A percentile compares a stretch with the other conserved stretches of the same genome.
phyloP scores from a whole-genome alignment of 2,113 vertebrate species.

The Caranx ignobilis region DNA sequence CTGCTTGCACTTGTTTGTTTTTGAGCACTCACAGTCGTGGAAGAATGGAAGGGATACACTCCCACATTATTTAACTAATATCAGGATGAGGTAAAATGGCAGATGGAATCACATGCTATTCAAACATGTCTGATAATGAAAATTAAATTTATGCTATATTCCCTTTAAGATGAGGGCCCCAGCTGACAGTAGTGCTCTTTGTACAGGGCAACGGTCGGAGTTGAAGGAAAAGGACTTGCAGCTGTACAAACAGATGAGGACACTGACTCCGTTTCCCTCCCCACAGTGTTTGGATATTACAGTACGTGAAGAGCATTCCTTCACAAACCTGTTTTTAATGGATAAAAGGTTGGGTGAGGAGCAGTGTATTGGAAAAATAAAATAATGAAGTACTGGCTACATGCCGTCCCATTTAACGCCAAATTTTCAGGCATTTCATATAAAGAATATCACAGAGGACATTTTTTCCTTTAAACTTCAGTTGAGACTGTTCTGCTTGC shows the following conservation, averaged over 20 bases:
- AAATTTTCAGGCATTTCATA: no score
- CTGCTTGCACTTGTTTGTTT: not conserved
- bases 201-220: constrained; percentile 53
- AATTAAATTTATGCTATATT: not conserved
- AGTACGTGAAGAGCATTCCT: constrained; percentile 21
- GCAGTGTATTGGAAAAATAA: constrained; percentile 1
- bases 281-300: not conserved
- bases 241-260: constrained; percentile 75
- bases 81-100: not conserved
- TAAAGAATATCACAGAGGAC: no score
- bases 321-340: constrained; percentile 6
- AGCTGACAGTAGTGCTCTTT: constrained; percentile 10
- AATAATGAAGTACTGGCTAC: not conserved
- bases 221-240: constrained; percentile 53
- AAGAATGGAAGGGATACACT: not conserved
- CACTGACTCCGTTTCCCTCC: constrained; percentile 51
- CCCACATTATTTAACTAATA: not conserved
- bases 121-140: not conserved
- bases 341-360: not conserved
- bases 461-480: not conserved
- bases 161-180: not conserved
- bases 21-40: not conserved
- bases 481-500: not conserved
- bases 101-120: not conserved
- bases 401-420: not conserved